Evolutionary conservation across 2,888 invertebrate species (phyloP).

Genomic region (Frankliniella fusca): DNA sequence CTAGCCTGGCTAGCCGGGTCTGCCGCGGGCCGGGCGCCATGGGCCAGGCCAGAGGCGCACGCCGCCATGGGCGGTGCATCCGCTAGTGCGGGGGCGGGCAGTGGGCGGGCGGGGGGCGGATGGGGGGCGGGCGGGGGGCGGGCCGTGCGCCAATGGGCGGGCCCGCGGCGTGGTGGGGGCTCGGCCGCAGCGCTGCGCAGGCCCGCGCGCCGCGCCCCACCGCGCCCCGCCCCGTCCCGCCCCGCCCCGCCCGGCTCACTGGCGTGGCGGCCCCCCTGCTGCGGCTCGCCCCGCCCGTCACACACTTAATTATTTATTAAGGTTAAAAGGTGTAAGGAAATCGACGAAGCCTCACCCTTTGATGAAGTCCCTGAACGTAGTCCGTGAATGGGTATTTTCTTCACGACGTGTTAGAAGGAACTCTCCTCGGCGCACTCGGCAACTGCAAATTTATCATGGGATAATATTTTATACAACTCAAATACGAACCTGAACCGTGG

Average conservation of each 20-base stretch:
- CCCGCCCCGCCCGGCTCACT: neutral
- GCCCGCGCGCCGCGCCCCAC: neutral
- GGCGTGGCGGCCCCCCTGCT: neutral
- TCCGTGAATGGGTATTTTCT: too few species aligned
- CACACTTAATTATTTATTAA: too few species aligned
- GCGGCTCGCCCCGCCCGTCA: too few species aligned
- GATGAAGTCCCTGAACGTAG: too few species aligned
- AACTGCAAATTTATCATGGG: too few species aligned
- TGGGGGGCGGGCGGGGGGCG: neutral
- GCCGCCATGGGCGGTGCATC: neutral
- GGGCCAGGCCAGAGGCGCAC: neutral
- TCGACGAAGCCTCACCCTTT: too few species aligned
- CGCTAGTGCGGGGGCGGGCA: neutral
- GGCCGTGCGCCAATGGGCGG: neutral
- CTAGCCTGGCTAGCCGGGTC: too few species aligned
- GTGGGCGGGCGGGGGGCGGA: neutral
- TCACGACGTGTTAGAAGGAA: too few species aligned
- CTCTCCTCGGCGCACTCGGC: too few species aligned
- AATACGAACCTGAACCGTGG: too few species aligned
- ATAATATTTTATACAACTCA: too few species aligned
- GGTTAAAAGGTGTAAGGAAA: too few species aligned
- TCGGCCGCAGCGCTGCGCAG: neutral
- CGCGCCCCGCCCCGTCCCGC: neutral
- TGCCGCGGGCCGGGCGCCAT: neutral
- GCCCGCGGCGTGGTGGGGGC: neutral